phyloP scores from a whole-genome alignment of 2,888 invertebrate genomes.

The Clivina fossor region DNA sequence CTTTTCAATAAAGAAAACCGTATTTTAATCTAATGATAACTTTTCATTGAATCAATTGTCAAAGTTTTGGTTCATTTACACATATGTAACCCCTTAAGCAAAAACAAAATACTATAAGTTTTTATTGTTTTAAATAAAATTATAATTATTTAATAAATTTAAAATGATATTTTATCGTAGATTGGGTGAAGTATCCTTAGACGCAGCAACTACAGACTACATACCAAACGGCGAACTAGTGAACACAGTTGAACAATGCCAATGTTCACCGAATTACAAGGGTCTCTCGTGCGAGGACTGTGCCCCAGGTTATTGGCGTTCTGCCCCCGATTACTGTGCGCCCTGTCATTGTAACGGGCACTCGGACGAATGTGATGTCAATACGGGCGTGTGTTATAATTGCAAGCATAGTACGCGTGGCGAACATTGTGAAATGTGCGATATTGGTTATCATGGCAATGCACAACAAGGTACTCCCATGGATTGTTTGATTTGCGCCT shows the following conservation, averaged over 20 bases:
- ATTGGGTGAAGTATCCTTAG: slow-evolving; percentile 67
- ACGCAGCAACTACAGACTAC: slow-evolving; percentile 54
- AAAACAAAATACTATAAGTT: no score
- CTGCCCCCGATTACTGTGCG: slow-evolving; percentile 83
- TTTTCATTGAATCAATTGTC: no score
- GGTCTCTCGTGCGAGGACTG: slow-evolving; percentile 93
- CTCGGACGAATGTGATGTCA: slow-evolving; percentile 83
- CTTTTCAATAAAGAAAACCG: no score
- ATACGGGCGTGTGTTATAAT: slow-evolving; percentile 87
- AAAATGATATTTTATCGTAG: no score
- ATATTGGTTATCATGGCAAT: slow-evolving; percentile 89
- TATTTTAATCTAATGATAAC: no score
- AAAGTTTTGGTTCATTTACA: no score
- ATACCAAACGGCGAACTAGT: slow-evolving; percentile 48
- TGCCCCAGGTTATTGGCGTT: slow-evolving; percentile 87
- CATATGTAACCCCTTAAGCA: no score
- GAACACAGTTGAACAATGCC: slow-evolving; percentile 84
- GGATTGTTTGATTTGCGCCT: slow-evolving; percentile 93
- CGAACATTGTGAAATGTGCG: slow-evolving; percentile 89
- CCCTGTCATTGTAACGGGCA: slow-evolving; percentile 96
- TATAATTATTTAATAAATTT: no score
- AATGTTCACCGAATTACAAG: slow-evolving; percentile 88
- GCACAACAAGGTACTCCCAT: slow-evolving; percentile 82
- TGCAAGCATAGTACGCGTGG: slow-evolving; percentile 87
- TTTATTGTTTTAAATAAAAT: no score